Percentiles rank a stretch among this genome's conserved stretches.
Evolutionary conservation across 2,113 vertebrate species (phyloP).

Genomic region (Mastomys coucha): DNA sequence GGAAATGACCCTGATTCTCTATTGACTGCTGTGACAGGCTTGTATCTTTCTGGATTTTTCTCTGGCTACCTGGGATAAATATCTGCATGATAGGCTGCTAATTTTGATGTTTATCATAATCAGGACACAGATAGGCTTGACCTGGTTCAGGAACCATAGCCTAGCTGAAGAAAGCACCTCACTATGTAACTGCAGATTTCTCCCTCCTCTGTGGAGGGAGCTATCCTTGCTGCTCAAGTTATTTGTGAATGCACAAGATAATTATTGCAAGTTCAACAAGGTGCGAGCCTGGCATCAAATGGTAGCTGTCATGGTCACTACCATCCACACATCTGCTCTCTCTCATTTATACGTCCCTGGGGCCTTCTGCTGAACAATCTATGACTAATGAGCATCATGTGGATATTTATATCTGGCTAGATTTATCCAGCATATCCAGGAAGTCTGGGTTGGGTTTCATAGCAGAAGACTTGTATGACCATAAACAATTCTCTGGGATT

Average conservation of each 20-base stretch:
- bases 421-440: not conserved
- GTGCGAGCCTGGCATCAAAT: accelerated
- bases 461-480: not conserved
- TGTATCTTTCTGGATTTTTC: not conserved
- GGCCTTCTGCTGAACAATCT: not conserved
- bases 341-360: not conserved
- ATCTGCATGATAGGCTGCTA: not conserved
- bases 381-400: not conserved
- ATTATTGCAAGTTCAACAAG: too few species aligned
- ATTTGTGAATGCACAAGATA: not conserved
- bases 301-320: accelerated
- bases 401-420: not conserved
- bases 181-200: not conserved
- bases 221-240: not conserved
- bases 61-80: not conserved
- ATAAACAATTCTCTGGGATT: not conserved
- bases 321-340: accelerated
- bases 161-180: not conserved
- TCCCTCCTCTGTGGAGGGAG: not conserved
- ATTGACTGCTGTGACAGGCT: not conserved
- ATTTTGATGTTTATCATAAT: not conserved
- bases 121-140: not conserved
- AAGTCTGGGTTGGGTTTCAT: not conserved
- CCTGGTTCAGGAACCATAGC: not conserved
- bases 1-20: not conserved